Percentiles rank a stretch among this genome's conserved stretches.
Conservation (phyloP, 2,888 invertebrate species). For the Archaeoteleia sp. region DNA sequence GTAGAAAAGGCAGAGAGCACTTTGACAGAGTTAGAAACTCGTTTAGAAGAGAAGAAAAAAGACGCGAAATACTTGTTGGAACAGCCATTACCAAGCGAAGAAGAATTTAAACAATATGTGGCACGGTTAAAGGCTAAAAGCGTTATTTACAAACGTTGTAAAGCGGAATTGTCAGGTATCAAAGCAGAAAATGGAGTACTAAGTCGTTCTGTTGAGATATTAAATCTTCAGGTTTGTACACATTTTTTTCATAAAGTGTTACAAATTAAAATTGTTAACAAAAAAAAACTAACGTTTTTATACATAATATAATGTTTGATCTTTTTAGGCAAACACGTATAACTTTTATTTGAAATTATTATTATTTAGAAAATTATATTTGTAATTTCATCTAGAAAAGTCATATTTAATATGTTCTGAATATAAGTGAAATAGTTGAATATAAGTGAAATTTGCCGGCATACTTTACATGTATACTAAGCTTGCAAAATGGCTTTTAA, state of each 20-base stretch:
- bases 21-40: constrained; percentile 80
- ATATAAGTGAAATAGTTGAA: no score
- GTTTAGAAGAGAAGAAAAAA: constrained; percentile 64
- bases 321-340: no score
- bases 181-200: constrained; percentile 87
- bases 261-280: constrained; percentile 50
- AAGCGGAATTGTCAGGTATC: constrained; percentile 84
- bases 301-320: no score
- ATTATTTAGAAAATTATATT: no score
- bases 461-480: no score
- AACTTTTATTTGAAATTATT: no score
- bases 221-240: constrained; percentile 81
- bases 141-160: constrained; percentile 86
- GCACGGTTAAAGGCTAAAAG: constrained; percentile 87
- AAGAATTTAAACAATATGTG: constrained; percentile 90
- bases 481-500: no score
- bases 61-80: constrained; percentile 61
- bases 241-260: no score
- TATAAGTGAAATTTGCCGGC: no score
- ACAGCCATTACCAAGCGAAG: constrained; percentile 77
- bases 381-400: no score
- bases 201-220: constrained; percentile 84
- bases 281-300: constrained; percentile 5
- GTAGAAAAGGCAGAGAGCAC: constrained; percentile 76
- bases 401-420: no score